Base-by-base conservation (phyloP, 2,113 vertebrate species). In the Neoarius graeffei region DNA sequence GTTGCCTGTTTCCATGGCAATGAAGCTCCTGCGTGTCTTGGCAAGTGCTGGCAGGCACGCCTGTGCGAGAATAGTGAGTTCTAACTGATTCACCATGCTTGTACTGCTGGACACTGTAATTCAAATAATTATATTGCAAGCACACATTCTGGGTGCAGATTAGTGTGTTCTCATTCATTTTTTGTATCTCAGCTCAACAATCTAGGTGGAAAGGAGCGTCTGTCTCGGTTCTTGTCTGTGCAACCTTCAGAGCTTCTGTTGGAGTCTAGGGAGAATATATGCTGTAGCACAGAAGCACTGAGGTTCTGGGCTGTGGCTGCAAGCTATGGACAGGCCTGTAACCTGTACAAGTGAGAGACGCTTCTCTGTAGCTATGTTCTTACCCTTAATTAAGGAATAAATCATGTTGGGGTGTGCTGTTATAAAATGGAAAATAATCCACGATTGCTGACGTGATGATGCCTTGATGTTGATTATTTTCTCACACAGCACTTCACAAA, bases 11-110 rank as follows among this genome's bases (percentile, higher is more conserved):
- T 93, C 97, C 74, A 82, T 89, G 20, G 97, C 98, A 86, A 95
- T 99, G 97, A 99, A 99, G 92, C 96, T 99, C 1, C 89, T 98
- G 15, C 95, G 98, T 85, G 96, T 98, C n/a, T 91, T 99, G 93
- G 97, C 97, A 19, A 95, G 95, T 2, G 95, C 97, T 84, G 97
- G 98, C 42, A 96, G 97, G 91, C 96, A 97, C 30, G 94, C 94
- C 89, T 95, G 98, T 91, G 97, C 98, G 86, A 96, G 97, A 89
- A 95, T 99, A 94, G 98, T 99, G 86, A 95, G 96, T 92, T n/a
- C 74, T 84, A 81, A 42, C 59, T 69, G 77, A 35, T 14, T 17
- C 56, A 20, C 11, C 23, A 1, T 73, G 27, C 54, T 74, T 74
- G 52, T 19, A 13, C 60, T 66, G 23, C 54, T 77, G 30, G 35